Base-by-base conservation (phyloP, 1,140 invertebrate species). In the Argopecten irradians region DNA sequence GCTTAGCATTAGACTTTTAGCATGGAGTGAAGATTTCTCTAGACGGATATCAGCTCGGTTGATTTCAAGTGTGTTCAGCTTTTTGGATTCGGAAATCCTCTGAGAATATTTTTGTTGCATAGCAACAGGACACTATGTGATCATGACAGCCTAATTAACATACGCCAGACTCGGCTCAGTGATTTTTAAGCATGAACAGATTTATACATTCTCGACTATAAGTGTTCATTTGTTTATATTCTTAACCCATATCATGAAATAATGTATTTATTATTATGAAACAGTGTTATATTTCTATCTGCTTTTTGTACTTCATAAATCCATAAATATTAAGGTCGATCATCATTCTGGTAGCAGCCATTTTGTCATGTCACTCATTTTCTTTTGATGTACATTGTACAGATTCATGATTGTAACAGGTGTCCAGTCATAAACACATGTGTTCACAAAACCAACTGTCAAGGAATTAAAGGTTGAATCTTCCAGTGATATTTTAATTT, bases 231-330 rank as follows among this genome's bases (percentile, higher is more conserved):
- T 71, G 55, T 71, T 71, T n/a, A 5, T 71, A 22, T 5, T 71
- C 55, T n/a, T n/a, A 71, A 28, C n/a, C 22, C 3, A 7, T 28
- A 28, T 71, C 7, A n/a, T 71, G 22, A 28, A 71, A 71, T 71
- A 28, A 71, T 71, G 22, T 71, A 3, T 71, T 71, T 71, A n/a
- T n/a, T n/a, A n/a, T n/a, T n/a, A n/a, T n/a, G n/a, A n/a, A n/a
- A n/a, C n/a, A n/a, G n/a, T n/a, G n/a, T n/a, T n/a, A 71, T 71
- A 71, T 71, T 71, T 71, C 55, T 71, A 71, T n/a, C n/a, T 5
- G 55, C 55, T 71, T 71, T n/a, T 71, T 71, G n/a, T 71, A 71
- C 55, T 28, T 71, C 8, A 71, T 1, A n/a, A 22, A 71, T 71
- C 28, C 5, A 28, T 16, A 71, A 28, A 28, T 71, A 71, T n/a